Conservation (phyloP, 2,888 invertebrate species). For the Baccha elongata region DNA sequence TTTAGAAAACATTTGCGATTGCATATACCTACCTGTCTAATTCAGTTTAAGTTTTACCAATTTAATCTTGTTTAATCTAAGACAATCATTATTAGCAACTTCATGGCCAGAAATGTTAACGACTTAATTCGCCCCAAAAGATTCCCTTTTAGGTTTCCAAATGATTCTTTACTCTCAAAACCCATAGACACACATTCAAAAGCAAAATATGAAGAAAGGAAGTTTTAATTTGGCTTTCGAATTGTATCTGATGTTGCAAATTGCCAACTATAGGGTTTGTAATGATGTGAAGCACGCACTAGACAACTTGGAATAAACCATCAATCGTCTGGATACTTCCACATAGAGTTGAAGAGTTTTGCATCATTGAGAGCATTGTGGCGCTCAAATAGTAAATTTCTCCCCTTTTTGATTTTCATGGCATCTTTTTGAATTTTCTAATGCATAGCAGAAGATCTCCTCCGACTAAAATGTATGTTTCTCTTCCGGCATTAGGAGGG, state of each 20-base stretch:
- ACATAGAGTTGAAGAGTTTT: background rate
- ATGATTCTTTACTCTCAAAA: background rate
- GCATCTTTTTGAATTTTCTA: constrained; percentile 33
- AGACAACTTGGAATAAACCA: background rate
- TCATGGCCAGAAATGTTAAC: background rate
- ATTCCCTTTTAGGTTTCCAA: background rate
- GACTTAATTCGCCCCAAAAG: background rate
- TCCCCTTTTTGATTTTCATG: background rate
- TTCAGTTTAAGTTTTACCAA: too few relatives aligned
- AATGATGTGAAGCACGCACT: constrained; percentile 27
- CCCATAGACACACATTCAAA: constrained; percentile 12
- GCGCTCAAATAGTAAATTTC: constrained; percentile 15
- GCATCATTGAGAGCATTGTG: constrained; percentile 51
- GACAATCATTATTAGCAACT: too few relatives aligned
- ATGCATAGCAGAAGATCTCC: constrained; percentile 42
- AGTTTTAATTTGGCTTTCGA: constrained; percentile 45
- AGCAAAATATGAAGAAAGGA: constrained; percentile 32
- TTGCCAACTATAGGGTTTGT: constrained; percentile 26
- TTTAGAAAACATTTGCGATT: too few relatives aligned
- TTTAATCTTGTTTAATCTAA: too few relatives aligned
- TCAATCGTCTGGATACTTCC: constrained; percentile 33
- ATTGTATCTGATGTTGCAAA: constrained; percentile 43
- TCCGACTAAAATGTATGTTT: constrained; percentile 52
- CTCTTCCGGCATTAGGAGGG: constrained; percentile 68
- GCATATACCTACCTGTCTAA: too few relatives aligned